Base-by-base conservation (phyloP, 2,113 vertebrate genomes). In the Etia nguti region DNA sequence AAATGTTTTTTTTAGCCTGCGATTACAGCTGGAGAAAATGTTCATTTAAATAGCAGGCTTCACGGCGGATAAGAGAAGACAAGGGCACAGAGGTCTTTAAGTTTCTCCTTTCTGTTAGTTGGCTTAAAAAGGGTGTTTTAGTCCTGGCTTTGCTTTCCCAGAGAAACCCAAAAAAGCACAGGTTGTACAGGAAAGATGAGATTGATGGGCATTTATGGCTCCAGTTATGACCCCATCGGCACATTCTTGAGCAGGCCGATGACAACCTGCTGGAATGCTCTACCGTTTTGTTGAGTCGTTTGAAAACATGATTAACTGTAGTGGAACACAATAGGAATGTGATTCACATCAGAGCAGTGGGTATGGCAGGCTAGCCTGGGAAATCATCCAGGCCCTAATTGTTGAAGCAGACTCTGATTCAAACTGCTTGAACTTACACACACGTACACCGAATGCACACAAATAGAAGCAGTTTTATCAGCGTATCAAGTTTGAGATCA, bases 381-480 rank as follows among this genome's bases (percentile, higher is more conserved):
- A 96, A 94, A 88, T 90, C 88, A 91, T 95, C 95, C 95, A 95
- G 92, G 82, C 86, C 94, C 92, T 96, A 95, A 96, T 96, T 94
- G 93, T 93, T 82, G 85, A 91, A 93, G 89, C 95, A 95, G 93
- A 94, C 93, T 93, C 86, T 82, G 90, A 90, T 93, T 94, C 89
- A 94, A 90, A 89, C 43, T 31, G 86, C 89, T 92, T 90, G 90
- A 94, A 92, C 79, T 52, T 29, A 65, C 56, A 65, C 82, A 79
- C 88, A 80, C 79, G 41, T 73, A 36, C 48, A 52, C n/a, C 4
- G 4, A 16, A 13, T 79, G 57, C 59, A 83, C 59, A 80, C 54
- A 84, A 16, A 77, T 38, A 89, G 29, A 52, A 22, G 41, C 2
- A 5, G 43, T 79, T 26, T 26, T 77, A 77, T 77, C 16, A 4